Evolutionary conservation across 30 jellyfish, hydroid and myxozoan genomes (phyloP).

Genomic region (Phacellophora camtschatica): DNA sequence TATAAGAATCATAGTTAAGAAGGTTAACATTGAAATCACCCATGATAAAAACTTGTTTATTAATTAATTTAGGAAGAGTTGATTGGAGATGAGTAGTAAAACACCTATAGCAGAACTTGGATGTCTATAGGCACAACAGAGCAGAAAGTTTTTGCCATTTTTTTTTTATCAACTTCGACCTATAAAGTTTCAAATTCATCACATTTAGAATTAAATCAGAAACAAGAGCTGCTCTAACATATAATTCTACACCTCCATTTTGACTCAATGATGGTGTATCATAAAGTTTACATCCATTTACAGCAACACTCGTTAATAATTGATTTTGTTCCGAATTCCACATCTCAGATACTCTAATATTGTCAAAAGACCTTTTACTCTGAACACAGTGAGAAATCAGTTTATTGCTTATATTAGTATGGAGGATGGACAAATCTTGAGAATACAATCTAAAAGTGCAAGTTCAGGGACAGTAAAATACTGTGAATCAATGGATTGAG

Average conservation of each 20-base stretch:
- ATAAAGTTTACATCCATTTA: no score
- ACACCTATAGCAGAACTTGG: no score
- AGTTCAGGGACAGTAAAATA: no score
- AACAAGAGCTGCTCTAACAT: not conserved
- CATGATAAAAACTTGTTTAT: no score
- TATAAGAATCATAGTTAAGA: no score
- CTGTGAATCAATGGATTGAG: no score
- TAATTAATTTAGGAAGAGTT: no score
- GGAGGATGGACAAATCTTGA: no score
- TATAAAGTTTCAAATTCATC: no score
- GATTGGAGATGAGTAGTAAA: no score
- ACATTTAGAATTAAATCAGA: not conserved
- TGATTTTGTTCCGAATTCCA: not conserved
- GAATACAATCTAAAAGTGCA: not conserved
- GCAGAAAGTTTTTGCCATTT: not conserved
- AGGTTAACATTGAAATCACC: no score
- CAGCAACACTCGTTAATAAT: not conserved
- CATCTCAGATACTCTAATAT: slow-evolving; percentile 9
- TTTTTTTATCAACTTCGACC: not conserved
- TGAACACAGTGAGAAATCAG: not conserved
- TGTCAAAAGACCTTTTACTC: slow-evolving; percentile 9
- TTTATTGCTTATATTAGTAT: not conserved
- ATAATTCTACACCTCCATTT: slow-evolving; percentile 7
- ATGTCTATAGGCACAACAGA: no score
- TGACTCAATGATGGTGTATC: slow-evolving; percentile 8